phyloP scores from a whole-genome alignment of 2,797 vertebrate species.

The Gambelia wislizenii region DNA sequence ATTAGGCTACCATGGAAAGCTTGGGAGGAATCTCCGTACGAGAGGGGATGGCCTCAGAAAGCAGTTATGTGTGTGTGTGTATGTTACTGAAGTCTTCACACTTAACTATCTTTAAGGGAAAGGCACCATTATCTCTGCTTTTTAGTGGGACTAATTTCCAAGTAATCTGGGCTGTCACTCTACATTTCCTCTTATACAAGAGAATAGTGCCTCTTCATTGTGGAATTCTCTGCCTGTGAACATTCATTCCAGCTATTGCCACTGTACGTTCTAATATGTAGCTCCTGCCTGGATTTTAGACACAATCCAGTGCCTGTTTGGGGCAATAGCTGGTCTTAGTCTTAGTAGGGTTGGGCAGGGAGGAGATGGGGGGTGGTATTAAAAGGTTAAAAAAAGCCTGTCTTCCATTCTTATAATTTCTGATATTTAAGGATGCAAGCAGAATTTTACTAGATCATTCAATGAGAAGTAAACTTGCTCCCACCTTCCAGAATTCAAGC shows the following conservation, averaged over 20 bases:
- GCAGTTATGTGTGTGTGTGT: not conserved
- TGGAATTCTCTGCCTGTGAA: not conserved
- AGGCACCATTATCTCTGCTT: not conserved
- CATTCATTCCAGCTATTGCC: not conserved
- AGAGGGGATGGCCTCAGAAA: not conserved
- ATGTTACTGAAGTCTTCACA: not conserved
- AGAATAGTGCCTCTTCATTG: not conserved
- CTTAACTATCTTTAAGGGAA: not conserved
- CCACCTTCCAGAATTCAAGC: not conserved
- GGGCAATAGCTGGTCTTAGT: not conserved
- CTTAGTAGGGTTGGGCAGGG: not conserved
- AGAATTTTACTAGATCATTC: not conserved
- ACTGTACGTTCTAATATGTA: not conserved
- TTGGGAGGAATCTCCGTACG: not conserved
- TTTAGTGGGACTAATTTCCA: not conserved
- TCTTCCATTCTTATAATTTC: not conserved
- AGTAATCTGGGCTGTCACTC: not conserved
- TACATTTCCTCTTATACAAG: not conserved
- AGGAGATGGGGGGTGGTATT: not conserved
- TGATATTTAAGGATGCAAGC: not conserved
- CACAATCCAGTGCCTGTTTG: not conserved
- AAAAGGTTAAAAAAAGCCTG: not conserved
- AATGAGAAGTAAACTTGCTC: not conserved
- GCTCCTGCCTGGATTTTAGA: not conserved
- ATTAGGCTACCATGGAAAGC: not conserved